These are phyloP conservation scores for Odontophorus gujanensis DNA, from an alignment of 2,113 vertebrate genomes.

Conservation along the genomic window DNA sequence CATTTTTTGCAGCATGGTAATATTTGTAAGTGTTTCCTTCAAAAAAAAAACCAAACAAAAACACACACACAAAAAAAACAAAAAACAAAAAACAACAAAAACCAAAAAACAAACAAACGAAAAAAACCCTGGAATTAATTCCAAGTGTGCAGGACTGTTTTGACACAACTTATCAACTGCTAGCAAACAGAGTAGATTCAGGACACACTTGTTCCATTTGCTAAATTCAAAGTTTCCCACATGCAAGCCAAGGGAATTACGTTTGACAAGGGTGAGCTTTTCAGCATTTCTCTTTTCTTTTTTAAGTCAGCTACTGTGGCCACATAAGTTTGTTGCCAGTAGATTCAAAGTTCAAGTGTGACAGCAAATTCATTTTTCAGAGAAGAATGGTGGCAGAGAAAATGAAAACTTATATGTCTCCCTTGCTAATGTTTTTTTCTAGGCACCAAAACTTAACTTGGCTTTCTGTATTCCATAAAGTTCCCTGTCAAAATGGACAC, in stretches of 20 bases:
- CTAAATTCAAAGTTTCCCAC: conserved; percentile 44
- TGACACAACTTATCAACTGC: conserved; percentile 47
- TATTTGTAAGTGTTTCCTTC: conserved; percentile 43
- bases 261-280: background rate
- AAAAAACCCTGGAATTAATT: conserved; percentile 8
- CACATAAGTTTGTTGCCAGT: conserved; percentile 4
- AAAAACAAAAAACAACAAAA: too few relatives aligned
- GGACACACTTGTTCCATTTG: conserved; percentile 39
- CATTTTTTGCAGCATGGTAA: conserved; percentile 5
- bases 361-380: background rate
- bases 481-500: background rate
- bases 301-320: background rate
- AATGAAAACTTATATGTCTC: background rate
- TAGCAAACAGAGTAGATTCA: conserved; percentile 54
- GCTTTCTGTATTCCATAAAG: background rate
- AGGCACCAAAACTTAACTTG: background rate
- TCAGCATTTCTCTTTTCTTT: background rate
- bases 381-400: background rate
- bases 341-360: conserved; percentile 4
- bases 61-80: too few relatives aligned
- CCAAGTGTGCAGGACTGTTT: conserved; percentile 38
- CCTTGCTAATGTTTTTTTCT: background rate
- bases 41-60: conserved; percentile 25
- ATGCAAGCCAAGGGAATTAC: background rate
- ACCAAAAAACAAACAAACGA: too few relatives aligned